A percentile compares a stretch with the other conserved stretches of the same genome.
Conservation (phyloP, 2,113 vertebrate species). For the Gopherus evgoodei region DNA sequence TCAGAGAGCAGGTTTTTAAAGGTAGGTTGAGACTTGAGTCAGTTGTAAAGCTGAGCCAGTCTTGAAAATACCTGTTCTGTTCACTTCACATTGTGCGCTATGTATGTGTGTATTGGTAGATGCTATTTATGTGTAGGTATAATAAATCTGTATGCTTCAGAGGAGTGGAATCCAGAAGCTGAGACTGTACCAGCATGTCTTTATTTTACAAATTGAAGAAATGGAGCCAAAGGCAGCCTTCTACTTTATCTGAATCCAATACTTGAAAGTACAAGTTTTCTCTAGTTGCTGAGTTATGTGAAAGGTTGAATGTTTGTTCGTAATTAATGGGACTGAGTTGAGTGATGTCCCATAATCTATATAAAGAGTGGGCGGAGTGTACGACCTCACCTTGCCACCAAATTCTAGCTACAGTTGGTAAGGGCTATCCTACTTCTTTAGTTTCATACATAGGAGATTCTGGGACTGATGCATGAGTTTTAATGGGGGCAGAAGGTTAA, state of each 20-base stretch:
- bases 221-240: not conserved
- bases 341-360: not conserved
- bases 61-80: not conserved
- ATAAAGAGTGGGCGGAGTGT: not conserved
- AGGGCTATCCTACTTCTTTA: not conserved
- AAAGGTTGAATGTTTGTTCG: not conserved
- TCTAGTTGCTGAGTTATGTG: not conserved
- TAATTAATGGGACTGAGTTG: not conserved
- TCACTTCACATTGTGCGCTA: not conserved
- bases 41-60: rapidly evolving
- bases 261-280: not conserved
- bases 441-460: conserved; percentile 8
- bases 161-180: conserved; percentile 44
- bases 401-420: conserved; percentile 8
- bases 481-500: not conserved
- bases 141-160: not conserved
- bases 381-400: not conserved
- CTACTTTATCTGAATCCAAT: not conserved
- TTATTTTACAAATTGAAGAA: not conserved
- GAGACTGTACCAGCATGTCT: not conserved
- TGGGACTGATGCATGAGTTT: conserved; percentile 28
- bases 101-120: not conserved
- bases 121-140: not conserved
- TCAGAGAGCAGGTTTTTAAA: not conserved
- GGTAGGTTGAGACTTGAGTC: not conserved